These are phyloP conservation scores for Meloe dianella DNA, from an alignment of 2,888 invertebrate species.

Conservation along the genomic window DNA sequence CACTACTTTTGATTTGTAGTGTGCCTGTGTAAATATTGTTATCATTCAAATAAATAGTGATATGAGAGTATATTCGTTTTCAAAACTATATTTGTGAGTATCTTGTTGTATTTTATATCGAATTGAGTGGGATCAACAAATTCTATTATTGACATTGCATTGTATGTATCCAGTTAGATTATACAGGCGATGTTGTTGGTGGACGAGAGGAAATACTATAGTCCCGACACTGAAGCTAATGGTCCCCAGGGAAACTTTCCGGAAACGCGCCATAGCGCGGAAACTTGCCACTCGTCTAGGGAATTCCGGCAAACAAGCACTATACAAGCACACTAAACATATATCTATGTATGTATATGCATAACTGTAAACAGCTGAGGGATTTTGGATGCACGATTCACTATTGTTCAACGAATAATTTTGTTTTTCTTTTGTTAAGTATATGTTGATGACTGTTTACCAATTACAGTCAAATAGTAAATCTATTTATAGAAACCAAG, in stretches of 20 bases:
- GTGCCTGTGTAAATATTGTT: slow-evolving; percentile 71
- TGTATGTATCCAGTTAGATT: slow-evolving; percentile 19
- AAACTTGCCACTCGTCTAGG: slow-evolving; percentile 25
- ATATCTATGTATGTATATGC: slow-evolving; percentile 3
- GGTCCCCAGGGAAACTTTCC: slow-evolving; percentile 37
- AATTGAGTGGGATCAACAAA: slow-evolving; percentile 22
- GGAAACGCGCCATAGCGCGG: slow-evolving; percentile 26
- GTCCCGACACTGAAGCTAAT: slow-evolving; percentile 39
- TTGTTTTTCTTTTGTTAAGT: background rate
- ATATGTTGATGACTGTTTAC: background rate
- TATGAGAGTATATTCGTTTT: background rate
- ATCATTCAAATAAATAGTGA: background rate
- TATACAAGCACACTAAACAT: slow-evolving; percentile 19
- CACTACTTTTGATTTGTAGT: slow-evolving; percentile 87
- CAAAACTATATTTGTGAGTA: background rate
- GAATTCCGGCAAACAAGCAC: slow-evolving; percentile 38
- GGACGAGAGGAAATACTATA: slow-evolving; percentile 33
- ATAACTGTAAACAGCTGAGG: background rate
- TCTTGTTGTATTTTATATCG: slow-evolving; percentile 2
- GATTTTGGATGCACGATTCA: background rate
- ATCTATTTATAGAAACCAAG: slow-evolving; percentile 3
- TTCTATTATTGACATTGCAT: slow-evolving; percentile 18
- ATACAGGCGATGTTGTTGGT: slow-evolving; percentile 21
- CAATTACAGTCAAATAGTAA: background rate
- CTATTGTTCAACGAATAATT: background rate